These are phyloP conservation scores for Anarsia innoxiella DNA, from an alignment of 2,888 invertebrate genomes.

Conservation along the genomic window DNA sequence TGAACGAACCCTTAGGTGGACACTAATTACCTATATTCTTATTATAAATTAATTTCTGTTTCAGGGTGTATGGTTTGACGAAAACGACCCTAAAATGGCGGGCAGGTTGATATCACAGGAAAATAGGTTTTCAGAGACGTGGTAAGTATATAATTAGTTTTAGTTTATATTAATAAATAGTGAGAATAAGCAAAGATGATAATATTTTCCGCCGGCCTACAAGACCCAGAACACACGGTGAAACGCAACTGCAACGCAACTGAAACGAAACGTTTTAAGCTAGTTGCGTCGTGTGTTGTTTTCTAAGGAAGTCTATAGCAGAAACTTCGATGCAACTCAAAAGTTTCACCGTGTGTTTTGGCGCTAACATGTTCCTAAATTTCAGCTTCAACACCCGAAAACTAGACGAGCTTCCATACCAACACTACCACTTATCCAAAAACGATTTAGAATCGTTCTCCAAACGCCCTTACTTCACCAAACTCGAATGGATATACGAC, in stretches of 20 bases:
- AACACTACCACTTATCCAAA: slow-evolving; percentile 77
- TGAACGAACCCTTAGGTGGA: too few species aligned
- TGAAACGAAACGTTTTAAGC: too few species aligned
- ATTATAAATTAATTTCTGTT: too few species aligned
- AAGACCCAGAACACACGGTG: too few species aligned
- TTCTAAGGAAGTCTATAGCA: too few species aligned
- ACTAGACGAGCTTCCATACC: slow-evolving; percentile 88
- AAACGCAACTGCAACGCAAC: too few species aligned
- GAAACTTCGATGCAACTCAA: too few species aligned
- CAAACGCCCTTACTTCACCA: slow-evolving; percentile 81
- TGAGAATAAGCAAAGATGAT: neutral
- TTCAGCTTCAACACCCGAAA: slow-evolving; percentile 85
- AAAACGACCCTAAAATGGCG: slow-evolving; percentile 72
- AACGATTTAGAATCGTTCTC: slow-evolving; percentile 75
- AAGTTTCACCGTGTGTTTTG: too few species aligned
- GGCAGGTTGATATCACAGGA: slow-evolving; percentile 77
- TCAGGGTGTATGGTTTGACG: slow-evolving; percentile 76
- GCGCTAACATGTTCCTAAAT: slow-evolving; percentile 19
- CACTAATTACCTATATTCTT: neutral
- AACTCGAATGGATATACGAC: slow-evolving; percentile 85
- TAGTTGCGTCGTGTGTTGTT: too few species aligned
- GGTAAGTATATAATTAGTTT: too few species aligned
- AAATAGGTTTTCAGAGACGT: slow-evolving; percentile 66
- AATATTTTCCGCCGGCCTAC: neutral
- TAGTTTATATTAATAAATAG: neutral